Evolutionary conservation across 2,888 invertebrate genomes (phyloP), one percentile per base, ranked within the genome.

Genomic region (Oligia latruncula): DNA sequence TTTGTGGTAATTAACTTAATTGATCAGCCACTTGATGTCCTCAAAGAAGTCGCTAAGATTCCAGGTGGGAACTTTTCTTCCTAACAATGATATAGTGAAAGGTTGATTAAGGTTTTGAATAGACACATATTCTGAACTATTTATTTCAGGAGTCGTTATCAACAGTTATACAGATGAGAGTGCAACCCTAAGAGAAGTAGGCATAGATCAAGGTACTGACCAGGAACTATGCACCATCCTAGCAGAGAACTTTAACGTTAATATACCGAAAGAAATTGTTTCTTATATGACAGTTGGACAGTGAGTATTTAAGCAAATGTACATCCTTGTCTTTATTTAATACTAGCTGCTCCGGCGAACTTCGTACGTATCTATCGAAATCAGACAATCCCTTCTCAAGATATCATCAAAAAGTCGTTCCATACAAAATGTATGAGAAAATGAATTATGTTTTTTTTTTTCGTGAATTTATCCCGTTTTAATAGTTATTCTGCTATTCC

Each of bases 231-330:
- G 72, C 29, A 43, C 72, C 20, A 46, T 66, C 20, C 67, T 72
- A 46, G 43, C 67, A 43, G 72, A 72, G 8, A 43, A 43, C 20
- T 72, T 72, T 13, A 67, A 67, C 20, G 29, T 72, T 66, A 13
- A 72, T 46, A 72, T 66, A 66, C 8, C 29, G 4, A 72, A 72
- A 66, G 72, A 72, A 66, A 46, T 15, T 20, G 29, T 72, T 72
- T 66, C 67, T 15, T 8, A 29, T 72, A 29, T 72, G 72, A 72
- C 72, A 67, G 67, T 67, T 29, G 67, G 67, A 71, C 70, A 71
- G 70, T 71, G 23, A 71, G 70, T 29, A 29, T 29, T 65, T 55
- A 6, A 17, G 5, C 5, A 20, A 52, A 20, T 52, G 49, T 43
- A 46, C 9, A 9, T 11, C 2, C 46, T 52, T 52, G 49, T 52